Evolutionary conservation across 2,797 vertebrate species (phyloP).

Genomic region (Typhlichthys subterraneus): DNA sequence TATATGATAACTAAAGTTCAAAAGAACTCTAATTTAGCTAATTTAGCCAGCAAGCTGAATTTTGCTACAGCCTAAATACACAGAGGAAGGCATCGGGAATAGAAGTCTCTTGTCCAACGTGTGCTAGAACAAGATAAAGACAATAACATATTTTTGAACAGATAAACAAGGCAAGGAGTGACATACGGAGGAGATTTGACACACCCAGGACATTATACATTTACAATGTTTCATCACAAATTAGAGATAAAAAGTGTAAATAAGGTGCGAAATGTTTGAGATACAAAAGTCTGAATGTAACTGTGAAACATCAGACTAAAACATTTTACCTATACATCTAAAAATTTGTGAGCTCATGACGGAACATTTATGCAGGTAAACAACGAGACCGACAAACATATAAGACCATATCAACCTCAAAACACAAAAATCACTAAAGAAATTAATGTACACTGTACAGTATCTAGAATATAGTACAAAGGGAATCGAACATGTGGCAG

Average conservation of each 20-base stretch:
- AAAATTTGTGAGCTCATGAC: too few species aligned
- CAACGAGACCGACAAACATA: too few species aligned
- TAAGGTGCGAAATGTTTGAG: constrained; percentile 64
- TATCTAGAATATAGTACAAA: too few species aligned
- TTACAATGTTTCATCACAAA: constrained; percentile 28
- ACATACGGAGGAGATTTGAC: constrained; percentile 42
- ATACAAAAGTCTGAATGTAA: constrained; percentile 10
- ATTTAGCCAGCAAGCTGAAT: constrained; percentile 31
- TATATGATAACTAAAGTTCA: constrained; percentile 24
- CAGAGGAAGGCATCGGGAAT: constrained; percentile 63
- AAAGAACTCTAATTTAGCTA: constrained; percentile 18
- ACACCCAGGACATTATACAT: constrained; percentile 36
- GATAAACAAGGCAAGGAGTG: not conserved
- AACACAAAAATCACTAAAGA: too few species aligned
- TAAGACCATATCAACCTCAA: too few species aligned
- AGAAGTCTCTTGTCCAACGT: constrained; percentile 24
- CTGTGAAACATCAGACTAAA: not conserved
- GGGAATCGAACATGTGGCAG: too few species aligned
- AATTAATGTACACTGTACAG: too few species aligned
- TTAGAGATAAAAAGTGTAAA: constrained; percentile 12
- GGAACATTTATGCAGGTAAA: too few species aligned
- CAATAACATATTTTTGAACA: not conserved
- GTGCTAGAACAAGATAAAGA: not conserved
- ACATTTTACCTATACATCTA: too few species aligned
- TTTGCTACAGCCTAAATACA: constrained; percentile 58